Evolutionary conservation across 2,888 invertebrate genomes (phyloP).

Genomic region (Neocrepidodera transversa): DNA sequence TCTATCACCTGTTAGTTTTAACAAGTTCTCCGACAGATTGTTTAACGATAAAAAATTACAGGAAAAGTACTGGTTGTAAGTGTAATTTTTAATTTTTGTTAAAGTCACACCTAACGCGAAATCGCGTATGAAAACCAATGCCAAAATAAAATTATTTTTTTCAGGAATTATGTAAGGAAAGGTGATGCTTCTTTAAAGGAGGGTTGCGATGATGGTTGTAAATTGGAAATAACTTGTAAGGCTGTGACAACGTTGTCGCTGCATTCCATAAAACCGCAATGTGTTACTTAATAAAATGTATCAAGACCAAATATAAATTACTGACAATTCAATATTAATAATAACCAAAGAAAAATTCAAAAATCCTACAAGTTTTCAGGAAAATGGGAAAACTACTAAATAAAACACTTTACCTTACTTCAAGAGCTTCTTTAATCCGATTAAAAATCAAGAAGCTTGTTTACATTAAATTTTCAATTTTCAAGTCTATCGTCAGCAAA

Average conservation of each 20-base stretch:
- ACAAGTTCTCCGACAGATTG: conserved; percentile 68
- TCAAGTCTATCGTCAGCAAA: conserved; percentile 60
- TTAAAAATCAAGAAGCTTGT: conserved; percentile 58
- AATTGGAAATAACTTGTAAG: conserved; percentile 16
- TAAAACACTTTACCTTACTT: conserved; percentile 17
- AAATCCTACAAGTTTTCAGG: too few species aligned
- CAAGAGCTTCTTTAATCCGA: conserved; percentile 57
- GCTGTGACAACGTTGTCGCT: conserved; percentile 22
- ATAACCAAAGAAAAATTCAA: too few species aligned
- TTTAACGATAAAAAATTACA: conserved; percentile 64
- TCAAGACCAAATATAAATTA: too few species aligned
- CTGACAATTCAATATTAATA: too few species aligned
- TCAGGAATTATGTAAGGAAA: conserved; percentile 45
- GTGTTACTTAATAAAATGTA: too few species aligned
- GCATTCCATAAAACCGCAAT: conserved; percentile 6
- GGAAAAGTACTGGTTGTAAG: conserved; percentile 56
- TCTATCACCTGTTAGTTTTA: conserved; percentile 69
- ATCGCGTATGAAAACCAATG: too few species aligned
- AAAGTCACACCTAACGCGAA: not conserved
- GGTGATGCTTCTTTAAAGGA: conserved; percentile 43
- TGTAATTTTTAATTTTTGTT: not conserved
- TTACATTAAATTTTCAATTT: conserved; percentile 54
- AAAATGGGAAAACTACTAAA: too few species aligned
- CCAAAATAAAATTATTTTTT: conserved; percentile 1
- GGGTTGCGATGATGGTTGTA: conserved; percentile 45